These are phyloP conservation scores for Cuniculus paca DNA, from an alignment of 2,797 vertebrate species.

Conservation along the genomic window DNA sequence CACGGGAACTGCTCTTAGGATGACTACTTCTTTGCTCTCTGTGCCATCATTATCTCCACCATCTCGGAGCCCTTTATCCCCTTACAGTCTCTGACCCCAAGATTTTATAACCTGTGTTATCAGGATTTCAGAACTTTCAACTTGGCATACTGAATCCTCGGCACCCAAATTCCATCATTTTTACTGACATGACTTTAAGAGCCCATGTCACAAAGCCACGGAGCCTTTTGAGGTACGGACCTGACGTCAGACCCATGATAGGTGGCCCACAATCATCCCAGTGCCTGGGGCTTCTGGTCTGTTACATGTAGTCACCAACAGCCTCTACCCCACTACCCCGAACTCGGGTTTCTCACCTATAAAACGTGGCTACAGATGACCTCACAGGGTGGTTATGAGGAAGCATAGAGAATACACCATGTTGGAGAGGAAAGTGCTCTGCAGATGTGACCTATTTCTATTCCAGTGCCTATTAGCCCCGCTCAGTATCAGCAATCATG, in stretches of 20 bases:
- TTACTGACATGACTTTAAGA: background rate
- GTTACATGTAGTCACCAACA: background rate
- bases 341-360: background rate
- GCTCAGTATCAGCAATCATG: conserved; percentile 35
- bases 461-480: conserved; percentile 59
- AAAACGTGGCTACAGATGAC: background rate
- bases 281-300: background rate
- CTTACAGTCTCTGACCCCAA: background rate
- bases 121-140: conserved; percentile 2
- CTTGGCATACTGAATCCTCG: background rate
- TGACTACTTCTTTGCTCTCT: background rate
- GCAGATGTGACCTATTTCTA: conserved; percentile 54
- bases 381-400: background rate
- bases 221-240: background rate
- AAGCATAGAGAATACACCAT: background rate
- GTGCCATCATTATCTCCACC: background rate
- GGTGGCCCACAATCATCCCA: background rate
- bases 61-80: background rate
- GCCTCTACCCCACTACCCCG: background rate
- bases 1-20: background rate
- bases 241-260: background rate
- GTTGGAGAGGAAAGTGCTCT: conserved; percentile 30
- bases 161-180: background rate
- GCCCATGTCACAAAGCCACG: background rate
- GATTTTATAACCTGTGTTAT: background rate